Evolutionary conservation across 2,888 invertebrate genomes (phyloP).

Genomic region (Sturmia bella): DNA sequence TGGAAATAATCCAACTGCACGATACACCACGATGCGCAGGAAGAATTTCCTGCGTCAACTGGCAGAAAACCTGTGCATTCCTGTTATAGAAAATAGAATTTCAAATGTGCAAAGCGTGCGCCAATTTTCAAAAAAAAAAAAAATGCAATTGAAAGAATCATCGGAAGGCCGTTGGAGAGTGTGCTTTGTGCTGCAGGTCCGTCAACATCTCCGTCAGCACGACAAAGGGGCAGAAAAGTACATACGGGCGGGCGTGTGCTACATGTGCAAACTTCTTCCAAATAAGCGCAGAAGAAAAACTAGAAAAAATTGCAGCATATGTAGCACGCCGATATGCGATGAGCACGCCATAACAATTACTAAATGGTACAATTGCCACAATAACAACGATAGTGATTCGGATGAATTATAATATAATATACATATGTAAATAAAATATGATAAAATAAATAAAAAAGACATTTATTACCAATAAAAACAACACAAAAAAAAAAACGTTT

Average conservation of each 20-base stretch:
- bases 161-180: conserved; percentile 4
- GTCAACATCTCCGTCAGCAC: conserved; percentile 14
- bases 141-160: conserved; percentile 6
- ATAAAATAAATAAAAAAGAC: conserved; percentile 52
- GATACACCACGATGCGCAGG: conserved; percentile 37
- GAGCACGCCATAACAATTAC: conserved; percentile 27
- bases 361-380: conserved; percentile 30
- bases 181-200: conserved; percentile 12
- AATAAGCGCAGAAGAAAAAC: conserved; percentile 18
- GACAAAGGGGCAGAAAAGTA: conserved; percentile 19
- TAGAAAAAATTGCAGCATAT: conserved; percentile 43
- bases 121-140: conserved; percentile 9
- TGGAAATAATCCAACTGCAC: conserved; percentile 29
- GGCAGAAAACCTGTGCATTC: conserved; percentile 37
- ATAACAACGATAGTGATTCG: conserved; percentile 37
- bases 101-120: conserved; percentile 14
- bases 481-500: conserved; percentile 37
- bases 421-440: conserved; percentile 53
- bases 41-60: conserved; percentile 5
- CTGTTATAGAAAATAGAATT: conserved; percentile 45
- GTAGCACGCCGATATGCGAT: conserved; percentile 31
- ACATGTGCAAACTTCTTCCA: conserved; percentile 25
- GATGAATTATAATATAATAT: conserved; percentile 36
- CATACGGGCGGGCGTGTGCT: conserved; percentile 26
- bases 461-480: conserved; percentile 32